A percentile compares a stretch with the other conserved stretches of the same genome.
Conservation (phyloP, 1,140 invertebrate species). For the Proales similis region DNA sequence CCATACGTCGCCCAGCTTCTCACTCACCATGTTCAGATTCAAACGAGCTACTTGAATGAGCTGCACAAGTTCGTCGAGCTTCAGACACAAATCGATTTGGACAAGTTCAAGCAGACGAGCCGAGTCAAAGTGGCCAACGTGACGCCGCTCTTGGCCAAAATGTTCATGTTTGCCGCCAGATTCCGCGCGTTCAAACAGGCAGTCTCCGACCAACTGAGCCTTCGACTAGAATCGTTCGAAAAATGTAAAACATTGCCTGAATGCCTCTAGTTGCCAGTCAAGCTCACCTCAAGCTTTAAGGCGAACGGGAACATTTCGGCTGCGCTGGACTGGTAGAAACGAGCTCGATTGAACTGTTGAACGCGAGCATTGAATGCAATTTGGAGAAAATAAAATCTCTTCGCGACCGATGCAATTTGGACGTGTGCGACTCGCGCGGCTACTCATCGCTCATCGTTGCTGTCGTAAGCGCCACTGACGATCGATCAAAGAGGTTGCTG, state of each 20-base stretch:
- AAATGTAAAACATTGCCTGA: no score
- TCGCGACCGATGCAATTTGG: conserved; percentile 15
- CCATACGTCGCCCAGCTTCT: conserved; percentile 26
- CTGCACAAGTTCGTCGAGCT: no score
- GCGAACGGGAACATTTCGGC: conserved; percentile 7
- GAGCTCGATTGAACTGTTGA: conserved; percentile 7
- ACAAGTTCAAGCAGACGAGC: conserved; percentile 11
- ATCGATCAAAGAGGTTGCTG: neutral
- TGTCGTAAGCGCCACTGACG: neutral
- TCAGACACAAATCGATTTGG: conserved; percentile 19
- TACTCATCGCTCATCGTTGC: conserved; percentile 30
- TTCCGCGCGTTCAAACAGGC: no score
- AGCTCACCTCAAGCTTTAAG: no score
- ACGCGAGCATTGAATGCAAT: conserved; percentile 10
- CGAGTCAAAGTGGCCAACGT: conserved; percentile 8
- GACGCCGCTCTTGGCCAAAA: conserved; percentile 2
- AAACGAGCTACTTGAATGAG: no score
- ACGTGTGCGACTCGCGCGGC: conserved; percentile 27
- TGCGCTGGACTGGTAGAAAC: conserved; percentile 1
- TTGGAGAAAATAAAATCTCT: conserved; percentile 19
- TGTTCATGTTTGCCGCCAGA: conserved; percentile 19
- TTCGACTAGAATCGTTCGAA: no score
- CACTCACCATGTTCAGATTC: no score
- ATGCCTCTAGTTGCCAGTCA: no score
- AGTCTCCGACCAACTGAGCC: no score